Evolutionary conservation across 2,888 invertebrate genomes (phyloP), one percentile per base, ranked within the genome.

Genomic region (Oithona nana): DNA sequence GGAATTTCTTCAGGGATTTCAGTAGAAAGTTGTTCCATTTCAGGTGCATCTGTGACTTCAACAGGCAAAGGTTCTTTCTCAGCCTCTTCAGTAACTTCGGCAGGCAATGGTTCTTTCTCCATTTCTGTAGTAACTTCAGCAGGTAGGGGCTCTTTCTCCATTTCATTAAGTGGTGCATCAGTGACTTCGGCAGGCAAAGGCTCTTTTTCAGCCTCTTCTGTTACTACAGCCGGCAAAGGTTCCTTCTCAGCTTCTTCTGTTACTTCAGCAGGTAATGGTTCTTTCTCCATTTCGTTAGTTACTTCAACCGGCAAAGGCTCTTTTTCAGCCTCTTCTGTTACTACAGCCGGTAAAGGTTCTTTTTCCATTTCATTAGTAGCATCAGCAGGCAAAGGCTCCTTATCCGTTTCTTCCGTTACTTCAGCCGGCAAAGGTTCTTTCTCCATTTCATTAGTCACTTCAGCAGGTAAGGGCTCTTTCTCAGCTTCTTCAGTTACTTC

Each of bases 11-110:
- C 63, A 28, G 48, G 60, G 57, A 54, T 28, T 3, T 48, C 31
- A 3, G 65, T 60, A 3, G 64, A 60, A 48, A 30, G 29, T 20
- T 51, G 24, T 63, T 13, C 8, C 8, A 39, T 39, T 39, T 39
- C 39, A 6, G 16, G 8, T 39, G 6, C 39, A 11, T 39, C 39
- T 11, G 6, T 39, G 39, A 16, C 8, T 39, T 39, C 39, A 6
- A 39, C 39, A 6, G 6, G 6, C 39, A 11, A 6, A 6, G n/a
- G n/a, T n/a, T n/a, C n/a, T 16, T 39, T 16, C 39, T 39, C 39
- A 39, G 39, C 6, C 16, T 39, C 39, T 39, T 39, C 39, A 39
- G 39, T 16, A 39, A 6, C 39, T 39, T 39, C 39, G 6, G 39
- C 6, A 39, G 8, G n/a, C n/a, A n/a, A n/a, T n/a, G n/a, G n/a